Conservation (phyloP, 2,888 invertebrate species). For the Rhaphigaster nebulosa region DNA sequence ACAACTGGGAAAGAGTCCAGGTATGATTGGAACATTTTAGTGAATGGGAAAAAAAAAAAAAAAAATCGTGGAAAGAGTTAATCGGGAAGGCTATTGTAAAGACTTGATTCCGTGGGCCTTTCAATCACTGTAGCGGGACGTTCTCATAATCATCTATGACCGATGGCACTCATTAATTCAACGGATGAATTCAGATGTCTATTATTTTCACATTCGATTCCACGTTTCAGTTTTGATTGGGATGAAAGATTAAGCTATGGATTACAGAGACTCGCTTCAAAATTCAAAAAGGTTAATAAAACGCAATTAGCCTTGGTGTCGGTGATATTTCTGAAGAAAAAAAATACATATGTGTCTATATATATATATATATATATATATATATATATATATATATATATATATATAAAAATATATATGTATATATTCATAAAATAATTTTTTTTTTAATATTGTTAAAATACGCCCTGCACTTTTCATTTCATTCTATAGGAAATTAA, state of each 20-base stretch:
- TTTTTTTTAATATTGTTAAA: no score
- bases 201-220: conserved; percentile 1
- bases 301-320: no score
- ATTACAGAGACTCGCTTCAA: neutral
- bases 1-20: neutral
- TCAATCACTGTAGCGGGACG: neutral
- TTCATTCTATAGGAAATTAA: no score
- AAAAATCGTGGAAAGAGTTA: neutral
- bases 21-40: neutral
- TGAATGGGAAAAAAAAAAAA: neutral
- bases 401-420: no score
- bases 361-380: no score
- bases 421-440: no score
- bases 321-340: neutral
- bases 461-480: no score
- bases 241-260: neutral
- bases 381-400: no score
- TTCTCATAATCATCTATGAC: neutral
- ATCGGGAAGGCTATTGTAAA: neutral
- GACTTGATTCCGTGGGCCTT: neutral
- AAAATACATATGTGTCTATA: no score
- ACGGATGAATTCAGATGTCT: neutral
- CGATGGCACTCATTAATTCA: neutral
- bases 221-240: neutral
- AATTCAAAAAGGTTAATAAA: neutral